Evolutionary conservation across 2,797 vertebrate species (phyloP), one percentile per base, ranked within the genome.

Genomic region (Calcarius lapponicus): DNA sequence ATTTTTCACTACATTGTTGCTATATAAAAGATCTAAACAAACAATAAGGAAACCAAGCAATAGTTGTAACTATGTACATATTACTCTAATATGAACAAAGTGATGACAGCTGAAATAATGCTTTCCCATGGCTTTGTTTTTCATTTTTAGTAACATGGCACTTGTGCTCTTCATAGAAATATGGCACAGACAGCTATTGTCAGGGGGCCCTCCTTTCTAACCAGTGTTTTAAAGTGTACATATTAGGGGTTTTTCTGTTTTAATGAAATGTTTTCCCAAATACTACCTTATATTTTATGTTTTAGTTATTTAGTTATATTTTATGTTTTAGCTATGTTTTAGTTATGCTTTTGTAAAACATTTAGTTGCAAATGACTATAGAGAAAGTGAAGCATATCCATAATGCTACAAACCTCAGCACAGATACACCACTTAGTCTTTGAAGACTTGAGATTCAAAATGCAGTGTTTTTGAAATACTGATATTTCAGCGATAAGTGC

Each of bases 31-130:
- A 64, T 53, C 51, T 91, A 93, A 95, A 95, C 61, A 95, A 95
- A 96, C 79, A 94, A 61, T 61, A 82, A 74, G 65, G 79, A 88
- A 91, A 93, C 85, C 36, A 92, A 82, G 91, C 91, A 95, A 83
- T 88, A 80, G 25, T 50, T 90, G 76, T 69, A 94, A 91, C 95
- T 93, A 86, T 84, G 83, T 70, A 73, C 87, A 51, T 51, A 43
- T 53, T 74, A 61, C 64, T 91, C 38, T 61, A 80, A 71, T 67
- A 80, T 28, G 69, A 89, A 72, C n/a, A 69, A 83, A 61, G 79
- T 88, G 96, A 85, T 93, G 93, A 96, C 93, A 94, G 69, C 85
- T 91, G 79, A 83, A 94, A 91, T 88, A 94, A 93, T 80, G 69
- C 25, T 78, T 87, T 93, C 61, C 67, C 47, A 51, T 79, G 7